A percentile compares a stretch with the other conserved stretches of the same genome.
phyloP scores from a whole-genome alignment of 1,140 invertebrate species.

The Caenorhabditis briggsae region DNA sequence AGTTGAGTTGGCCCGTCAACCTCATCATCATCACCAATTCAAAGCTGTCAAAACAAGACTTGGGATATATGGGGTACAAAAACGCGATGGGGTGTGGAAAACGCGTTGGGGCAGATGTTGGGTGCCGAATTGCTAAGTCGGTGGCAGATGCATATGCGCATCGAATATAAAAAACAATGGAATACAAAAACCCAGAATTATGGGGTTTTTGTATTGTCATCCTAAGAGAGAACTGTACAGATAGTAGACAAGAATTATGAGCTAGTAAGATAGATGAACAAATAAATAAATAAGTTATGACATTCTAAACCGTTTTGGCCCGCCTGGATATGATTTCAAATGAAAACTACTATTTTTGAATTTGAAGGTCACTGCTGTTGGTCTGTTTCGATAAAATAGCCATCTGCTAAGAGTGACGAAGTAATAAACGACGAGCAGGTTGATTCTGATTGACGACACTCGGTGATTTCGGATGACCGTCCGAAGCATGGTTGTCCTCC shows the following conservation, averaged over 20 bases:
- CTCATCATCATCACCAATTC: background rate
- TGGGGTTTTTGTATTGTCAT: background rate
- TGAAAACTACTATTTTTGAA: background rate
- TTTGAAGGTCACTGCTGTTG: conserved; percentile 13
- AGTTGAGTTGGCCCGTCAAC: background rate
- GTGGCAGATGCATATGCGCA: too few species aligned
- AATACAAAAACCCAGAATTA: too few species aligned
- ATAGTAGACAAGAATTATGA: background rate
- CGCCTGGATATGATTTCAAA: conserved; percentile 29
- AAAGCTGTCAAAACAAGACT: background rate
- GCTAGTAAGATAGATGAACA: background rate
- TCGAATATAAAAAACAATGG: too few species aligned
- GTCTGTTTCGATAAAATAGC: conserved; percentile 21
- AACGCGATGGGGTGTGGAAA: too few species aligned
- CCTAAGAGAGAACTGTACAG: background rate
- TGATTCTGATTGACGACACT: conserved; percentile 37
- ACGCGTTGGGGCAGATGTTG: background rate
- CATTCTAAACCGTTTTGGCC: background rate
- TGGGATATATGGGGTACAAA: too few species aligned
- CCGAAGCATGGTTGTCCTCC: conserved; percentile 70
- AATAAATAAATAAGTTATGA: background rate
- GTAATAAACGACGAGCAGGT: conserved; percentile 46
- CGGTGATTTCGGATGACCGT: conserved; percentile 66
- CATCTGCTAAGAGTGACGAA: conserved; percentile 21
- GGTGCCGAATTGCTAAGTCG: background rate